Percentiles rank a stretch among this genome's conserved stretches.
Conservation (phyloP, 2,888 invertebrate species). For the Acleris sparsana region DNA sequence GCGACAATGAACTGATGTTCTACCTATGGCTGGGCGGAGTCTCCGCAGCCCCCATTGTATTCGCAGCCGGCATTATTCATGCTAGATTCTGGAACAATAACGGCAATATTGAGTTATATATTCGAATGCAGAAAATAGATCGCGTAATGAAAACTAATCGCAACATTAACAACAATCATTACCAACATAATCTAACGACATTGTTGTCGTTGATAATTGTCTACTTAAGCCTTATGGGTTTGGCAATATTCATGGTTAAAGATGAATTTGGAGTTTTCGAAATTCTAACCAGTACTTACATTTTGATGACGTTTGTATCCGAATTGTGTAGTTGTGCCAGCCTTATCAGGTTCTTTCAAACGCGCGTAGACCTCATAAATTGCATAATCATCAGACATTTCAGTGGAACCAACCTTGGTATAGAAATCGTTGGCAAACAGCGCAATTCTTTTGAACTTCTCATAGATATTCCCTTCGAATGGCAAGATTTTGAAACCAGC, state of each 20-base stretch:
- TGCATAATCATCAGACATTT: conserved; percentile 56
- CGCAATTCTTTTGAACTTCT: conserved; percentile 36
- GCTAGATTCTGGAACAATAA: conserved; percentile 56
- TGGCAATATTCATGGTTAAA: conserved; percentile 36
- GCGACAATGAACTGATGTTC: conserved; percentile 19
- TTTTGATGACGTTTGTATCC: conserved; percentile 47
- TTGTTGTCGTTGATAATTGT: conserved; percentile 39
- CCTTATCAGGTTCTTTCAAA: conserved; percentile 52
- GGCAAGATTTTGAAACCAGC: conserved; percentile 49
- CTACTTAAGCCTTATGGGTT: conserved; percentile 35
- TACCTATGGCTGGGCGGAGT: conserved; percentile 34
- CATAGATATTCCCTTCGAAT: conserved; percentile 47
- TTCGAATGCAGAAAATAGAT: conserved; percentile 62
- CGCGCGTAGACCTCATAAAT: conserved; percentile 58
- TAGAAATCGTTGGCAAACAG: conserved; percentile 10
- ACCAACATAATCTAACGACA: conserved; percentile 42
- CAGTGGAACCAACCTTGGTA: conserved; percentile 28
- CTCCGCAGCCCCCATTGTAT: conserved; percentile 39
- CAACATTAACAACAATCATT: conserved; percentile 44
- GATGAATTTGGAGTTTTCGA: conserved; percentile 19
- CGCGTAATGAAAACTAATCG: conserved; percentile 56
- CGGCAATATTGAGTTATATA: conserved; percentile 53
- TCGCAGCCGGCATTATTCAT: conserved; percentile 50
- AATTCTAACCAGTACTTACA: conserved; percentile 38
- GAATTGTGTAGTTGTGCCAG: conserved; percentile 57